Base-by-base conservation (phyloP, 2,113 vertebrate genomes). In the Chlamydotis undulata region DNA sequence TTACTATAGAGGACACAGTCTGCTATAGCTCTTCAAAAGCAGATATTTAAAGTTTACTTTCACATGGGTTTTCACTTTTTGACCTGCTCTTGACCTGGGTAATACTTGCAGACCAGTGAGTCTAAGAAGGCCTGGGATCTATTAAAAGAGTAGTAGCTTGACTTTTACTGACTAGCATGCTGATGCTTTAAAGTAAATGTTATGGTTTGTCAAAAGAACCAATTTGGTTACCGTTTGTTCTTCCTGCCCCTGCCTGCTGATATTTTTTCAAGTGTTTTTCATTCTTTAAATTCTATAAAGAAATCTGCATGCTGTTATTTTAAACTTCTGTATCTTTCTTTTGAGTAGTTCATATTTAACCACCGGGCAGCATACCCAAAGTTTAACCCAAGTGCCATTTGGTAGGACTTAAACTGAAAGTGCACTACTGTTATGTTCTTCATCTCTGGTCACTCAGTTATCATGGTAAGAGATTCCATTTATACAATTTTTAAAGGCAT, bases 151-250 rank as follows among this genome's bases (percentile, higher is more conserved):
- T 98, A 98, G 98, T 98, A 98, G 98, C 98, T 97, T 98, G 96
- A 98, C 97, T 98, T 98, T 97, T 98, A 98, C 98, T 97, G 98
- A 98, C 98, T 98, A 99, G 98, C 98, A 98, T 77, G 64, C 98
- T 97, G 98, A 98, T 98, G 98, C 96, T 98, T 99, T 99, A 99
- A 99, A 99, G 98, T 98, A 99, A 99, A 99, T 99, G 99, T 99
- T 99, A 99, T 99, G 99, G 98, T 99, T 99, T 99, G 98, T 99
- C 98, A 98, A 98, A 99, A 99, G 99, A 99, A 99, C 99, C 99
- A 99, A 99, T 99, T 98, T 98, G 98, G 99, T 99, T 99, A 98
- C 98, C 98, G 98, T 99, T 98, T 99, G 98, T 98, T 98, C 98
- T 98, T 98, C 98, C 98, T 98, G 98, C 97, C 97, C 89, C 95